A percentile compares a stretch with the other conserved stretches of the same genome.
These are phyloP conservation scores for Taenioides sp. DNA, from an alignment of 2,797 vertebrate species.

Conservation along the genomic window DNA sequence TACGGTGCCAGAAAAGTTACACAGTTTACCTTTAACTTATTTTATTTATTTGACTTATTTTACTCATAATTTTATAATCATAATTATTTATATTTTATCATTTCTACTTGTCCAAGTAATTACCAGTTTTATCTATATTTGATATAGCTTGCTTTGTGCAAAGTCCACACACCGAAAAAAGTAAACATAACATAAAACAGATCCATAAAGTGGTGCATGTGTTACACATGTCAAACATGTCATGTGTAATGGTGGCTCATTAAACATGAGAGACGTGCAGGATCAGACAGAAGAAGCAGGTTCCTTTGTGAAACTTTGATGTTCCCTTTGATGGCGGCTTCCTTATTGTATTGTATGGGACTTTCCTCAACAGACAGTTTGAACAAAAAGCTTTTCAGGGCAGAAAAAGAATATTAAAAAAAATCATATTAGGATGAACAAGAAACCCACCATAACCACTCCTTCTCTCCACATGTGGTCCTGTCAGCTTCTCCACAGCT, in stretches of 20 bases:
- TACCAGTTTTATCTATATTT: not conserved
- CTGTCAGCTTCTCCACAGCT: no score
- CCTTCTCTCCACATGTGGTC: conserved; percentile 25
- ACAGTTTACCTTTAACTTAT: no score
- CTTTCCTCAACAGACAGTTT: conserved; percentile 47
- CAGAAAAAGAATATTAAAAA: not conserved
- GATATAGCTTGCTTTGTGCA: not conserved
- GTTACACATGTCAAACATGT: no score
- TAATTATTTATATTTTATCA: no score
- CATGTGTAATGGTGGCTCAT: not conserved
- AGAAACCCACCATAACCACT: conserved; percentile 7
- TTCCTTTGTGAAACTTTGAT: conserved; percentile 34
- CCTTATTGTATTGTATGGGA: conserved; percentile 29
- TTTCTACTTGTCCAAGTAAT: not conserved
- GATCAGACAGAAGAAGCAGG: conserved; percentile 28
- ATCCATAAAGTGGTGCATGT: no score
- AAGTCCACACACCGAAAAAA: not conserved
- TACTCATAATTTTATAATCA: no score
- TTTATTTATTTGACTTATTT: no score
- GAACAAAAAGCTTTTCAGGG: conserved; percentile 23
- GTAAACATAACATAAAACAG: no score
- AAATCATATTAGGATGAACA: conserved; percentile 1
- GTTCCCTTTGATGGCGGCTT: conserved; percentile 44
- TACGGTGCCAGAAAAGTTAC: no score
- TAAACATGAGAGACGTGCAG: not conserved